Conservation (phyloP, 2,888 invertebrate species). For the Mystacides longicornis region DNA sequence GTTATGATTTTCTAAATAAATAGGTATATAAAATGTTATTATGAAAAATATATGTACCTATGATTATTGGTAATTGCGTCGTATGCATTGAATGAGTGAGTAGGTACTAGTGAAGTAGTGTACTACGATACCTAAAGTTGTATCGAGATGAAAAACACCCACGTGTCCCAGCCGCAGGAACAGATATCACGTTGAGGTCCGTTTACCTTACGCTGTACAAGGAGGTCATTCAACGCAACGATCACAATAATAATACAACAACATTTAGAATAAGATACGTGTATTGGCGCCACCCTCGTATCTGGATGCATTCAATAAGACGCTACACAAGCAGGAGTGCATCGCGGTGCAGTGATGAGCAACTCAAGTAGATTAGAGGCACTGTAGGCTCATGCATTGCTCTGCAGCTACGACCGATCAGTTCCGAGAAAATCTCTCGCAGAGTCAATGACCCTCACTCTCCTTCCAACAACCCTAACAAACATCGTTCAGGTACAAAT, state of each 20-base stretch:
- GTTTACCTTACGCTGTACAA: background rate
- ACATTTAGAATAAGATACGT: no score
- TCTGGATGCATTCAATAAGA: background rate
- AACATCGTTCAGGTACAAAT: slow-evolving; percentile 1
- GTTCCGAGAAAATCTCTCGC: slow-evolving; percentile 11
- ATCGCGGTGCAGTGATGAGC: background rate
- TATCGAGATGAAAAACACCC: no score
- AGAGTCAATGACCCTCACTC: slow-evolving; percentile 15
- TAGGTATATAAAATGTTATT: background rate
- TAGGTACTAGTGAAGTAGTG: no score
- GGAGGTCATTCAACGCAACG: background rate
- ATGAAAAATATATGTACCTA: background rate
- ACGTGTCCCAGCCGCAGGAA: background rate
- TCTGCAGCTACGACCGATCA: slow-evolving; percentile 4
- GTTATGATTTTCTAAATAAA: background rate
- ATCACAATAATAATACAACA: background rate
- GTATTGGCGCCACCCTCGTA: background rate
- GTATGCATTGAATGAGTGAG: background rate
- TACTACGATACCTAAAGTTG: no score
- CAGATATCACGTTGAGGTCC: background rate
- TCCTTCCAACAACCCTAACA: background rate
- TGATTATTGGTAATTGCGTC: background rate
- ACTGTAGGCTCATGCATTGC: background rate
- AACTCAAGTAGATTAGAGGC: no score
- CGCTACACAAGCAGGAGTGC: no score